Conservation (phyloP, 2,888 invertebrate species). For the Eucriotettix oculatus region DNA sequence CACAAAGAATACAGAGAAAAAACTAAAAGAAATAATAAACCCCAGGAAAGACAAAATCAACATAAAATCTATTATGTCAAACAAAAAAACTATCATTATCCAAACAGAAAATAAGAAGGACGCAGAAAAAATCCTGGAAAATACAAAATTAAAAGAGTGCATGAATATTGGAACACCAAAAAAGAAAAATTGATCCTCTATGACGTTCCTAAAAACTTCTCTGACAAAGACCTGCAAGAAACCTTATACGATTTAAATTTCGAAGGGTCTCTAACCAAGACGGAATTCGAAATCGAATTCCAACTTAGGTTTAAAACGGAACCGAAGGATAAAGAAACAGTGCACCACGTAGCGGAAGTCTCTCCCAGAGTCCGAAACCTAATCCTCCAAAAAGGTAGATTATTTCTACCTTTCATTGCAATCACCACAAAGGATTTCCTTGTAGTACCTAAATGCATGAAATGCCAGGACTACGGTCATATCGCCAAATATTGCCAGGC, state of each 20-base stretch:
- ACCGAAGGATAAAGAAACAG: not conserved
- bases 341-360: not conserved
- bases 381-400: too few species aligned
- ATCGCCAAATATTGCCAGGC: too few species aligned
- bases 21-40: not conserved
- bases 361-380: not conserved
- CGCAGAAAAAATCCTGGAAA: not conserved
- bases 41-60: not conserved
- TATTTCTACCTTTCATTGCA: too few species aligned
- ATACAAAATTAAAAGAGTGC: not conserved
- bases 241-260: not conserved
- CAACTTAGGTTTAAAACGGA: not conserved
- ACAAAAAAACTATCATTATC: not conserved
- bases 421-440: too few species aligned
- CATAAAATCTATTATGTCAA: not conserved
- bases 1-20: not conserved
- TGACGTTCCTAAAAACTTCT: not conserved
- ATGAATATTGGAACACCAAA: not conserved
- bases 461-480: too few species aligned
- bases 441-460: too few species aligned
- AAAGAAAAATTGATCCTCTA: not conserved
- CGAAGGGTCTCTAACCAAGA: not conserved
- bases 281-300: not conserved
- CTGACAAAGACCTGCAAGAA: not conserved
- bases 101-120: not conserved